Base-by-base conservation (phyloP, 2,113 vertebrate species). In the Pagrus major region DNA sequence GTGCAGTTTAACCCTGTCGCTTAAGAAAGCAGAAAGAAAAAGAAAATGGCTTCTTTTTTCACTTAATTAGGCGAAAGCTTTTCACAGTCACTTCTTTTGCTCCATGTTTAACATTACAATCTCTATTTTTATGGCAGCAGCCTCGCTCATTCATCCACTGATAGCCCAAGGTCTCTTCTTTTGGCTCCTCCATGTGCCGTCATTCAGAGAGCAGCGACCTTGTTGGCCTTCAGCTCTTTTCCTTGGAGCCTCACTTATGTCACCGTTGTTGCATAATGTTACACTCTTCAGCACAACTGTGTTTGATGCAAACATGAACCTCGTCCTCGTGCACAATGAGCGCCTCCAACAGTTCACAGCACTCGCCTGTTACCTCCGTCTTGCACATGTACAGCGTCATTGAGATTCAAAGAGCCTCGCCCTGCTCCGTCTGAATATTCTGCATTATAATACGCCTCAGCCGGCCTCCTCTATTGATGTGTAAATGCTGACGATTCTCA, bases 391-490 rank as follows among this genome's bases (percentile, higher is more conserved):
- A 37, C 31, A 25, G 25, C 29, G 37, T 47, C 60, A 56, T 47
- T 90, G 78, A 89, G 81, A 88, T 85, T 59, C 69, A 88, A 74
- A 78, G 46, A 54, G 11, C 15, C 59, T 52, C 49, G 29, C 25
- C 60, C 73, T n/a, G n/a, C n/a, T 20, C 49, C 5, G 7, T 55
- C 68, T 87, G 67, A 86, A 86, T 88, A 76, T 88, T 88, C 88
- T 77, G 41, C 87, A 86, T 88, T 29, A 71, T 75, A 81, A 84
- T 76, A 56, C 29, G 29, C 42, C 70, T 71, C 63, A 25, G 68
- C 73, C 68, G n/a, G 25, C 81, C 71, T 8, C 31, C 52, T 51
- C 85, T 71, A 81, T 93, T 94, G 81, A 93, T 92, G 86, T 94
- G 90, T 82, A 92, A 92, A 94, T 93, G 83, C 25, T 49, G 42